Evolutionary conservation across 2,888 invertebrate genomes (phyloP), one percentile per base, ranked within the genome.

Genomic region (Ischnura elegans): DNA sequence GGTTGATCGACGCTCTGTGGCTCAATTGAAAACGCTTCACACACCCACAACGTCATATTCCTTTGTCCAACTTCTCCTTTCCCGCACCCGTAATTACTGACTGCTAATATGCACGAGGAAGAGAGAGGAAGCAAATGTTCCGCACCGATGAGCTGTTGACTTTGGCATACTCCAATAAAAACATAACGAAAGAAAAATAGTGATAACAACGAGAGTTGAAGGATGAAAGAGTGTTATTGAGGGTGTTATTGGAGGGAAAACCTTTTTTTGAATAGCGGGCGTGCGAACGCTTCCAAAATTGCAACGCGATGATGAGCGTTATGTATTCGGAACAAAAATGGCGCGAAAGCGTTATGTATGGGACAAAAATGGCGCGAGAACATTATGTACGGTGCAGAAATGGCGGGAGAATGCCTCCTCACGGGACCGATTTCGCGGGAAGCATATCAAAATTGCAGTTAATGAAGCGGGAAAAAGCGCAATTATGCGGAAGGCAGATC

Each of bases 401-500:
- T 61, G 25, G 29, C 29, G 36, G 25, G 36, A 76, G 36, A 36
- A n/a, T 36, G 13, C 36, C 76, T 76, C 36, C 76, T 76, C 36
- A 2, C 0, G 76, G 36, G 76, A 76, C 76, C 76, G 36, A 76
- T 76, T 76, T 36, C 36, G 19, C 13, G 51, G 76, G 76, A 25
- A 10, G 76, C 76, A 76, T 76, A 76, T 76, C 76, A 36, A 76
- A 76, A 76, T 76, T n/a, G 76, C 29, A 76, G 76, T 76, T 76
- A 76, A 76, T 76, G 76, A 76, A 36, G 76, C 76, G 76, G 76
- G 36, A 76, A 76, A 76, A 76, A 36, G 76, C 76, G 76, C 76
- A 76, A 76, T 76, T 76, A 76, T 76, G 76, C 76, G 76, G 36
- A 36, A 76, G 76, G 13, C n/a, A n/a, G 76, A n/a, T 47, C 8